A percentile compares a stretch with the other conserved stretches of the same genome.
Conservation (phyloP, 2,797 vertebrate genomes). For the Scolopax rusticola region DNA sequence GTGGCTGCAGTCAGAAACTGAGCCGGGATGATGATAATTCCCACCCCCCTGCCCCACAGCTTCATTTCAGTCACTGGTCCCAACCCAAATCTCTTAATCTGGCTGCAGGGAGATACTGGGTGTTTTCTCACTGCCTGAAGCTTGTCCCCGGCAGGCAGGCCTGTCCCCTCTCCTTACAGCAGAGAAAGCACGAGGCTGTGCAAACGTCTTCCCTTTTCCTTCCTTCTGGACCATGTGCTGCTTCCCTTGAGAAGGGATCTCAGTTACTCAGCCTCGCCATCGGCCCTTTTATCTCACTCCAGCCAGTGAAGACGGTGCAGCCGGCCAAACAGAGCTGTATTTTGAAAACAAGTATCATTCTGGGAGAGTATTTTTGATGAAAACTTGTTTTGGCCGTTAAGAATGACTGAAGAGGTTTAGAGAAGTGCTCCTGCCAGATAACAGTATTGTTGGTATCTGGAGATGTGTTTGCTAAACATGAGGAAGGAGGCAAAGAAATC, state of each 20-base stretch:
- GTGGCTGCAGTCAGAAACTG: background rate
- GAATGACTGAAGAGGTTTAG: constrained; percentile 14
- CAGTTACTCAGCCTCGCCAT: background rate
- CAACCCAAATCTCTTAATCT: background rate
- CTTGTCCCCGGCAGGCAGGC: background rate
- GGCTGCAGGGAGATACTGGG: background rate
- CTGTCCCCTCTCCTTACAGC: background rate
- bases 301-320: fast-evolving
- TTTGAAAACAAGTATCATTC: constrained; percentile 55
- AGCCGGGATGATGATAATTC: background rate
- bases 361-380: constrained; percentile 32
- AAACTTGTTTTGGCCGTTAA: constrained; percentile 3
- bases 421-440: constrained; percentile 3
- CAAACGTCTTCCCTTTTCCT: background rate
- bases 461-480: constrained; percentile 64
- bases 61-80: background rate
- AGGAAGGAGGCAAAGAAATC: background rate
- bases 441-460: background rate
- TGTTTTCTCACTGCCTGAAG: background rate
- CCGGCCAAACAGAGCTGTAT: background rate
- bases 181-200: background rate
- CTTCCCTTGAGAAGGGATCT: background rate
- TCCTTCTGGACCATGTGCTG: background rate
- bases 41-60: background rate
- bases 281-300: background rate